Base-by-base conservation (phyloP, 2,113 vertebrate species). In the Spea bombifrons region DNA sequence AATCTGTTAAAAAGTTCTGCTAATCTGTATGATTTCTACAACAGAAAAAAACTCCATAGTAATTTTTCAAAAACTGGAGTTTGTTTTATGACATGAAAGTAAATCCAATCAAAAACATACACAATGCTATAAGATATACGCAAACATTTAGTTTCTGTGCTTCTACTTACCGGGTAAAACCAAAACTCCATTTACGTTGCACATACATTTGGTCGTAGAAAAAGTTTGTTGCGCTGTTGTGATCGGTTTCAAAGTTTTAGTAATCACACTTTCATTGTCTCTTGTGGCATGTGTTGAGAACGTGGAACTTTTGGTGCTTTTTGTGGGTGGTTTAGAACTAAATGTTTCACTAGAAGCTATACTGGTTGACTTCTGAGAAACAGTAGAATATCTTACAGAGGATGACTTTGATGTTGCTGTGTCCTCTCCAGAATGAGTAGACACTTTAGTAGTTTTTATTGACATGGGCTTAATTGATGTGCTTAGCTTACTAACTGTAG, bases 131-230 rank as follows among this genome's bases (percentile, higher is more conserved):
- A 8, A 8, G 7, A 4, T 65, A 65, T 7, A 30, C 16, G 17
- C 63, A n/a, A 7, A 65, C 63, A 7, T 8, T 1, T 7, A 17
- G 8, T 30, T 15, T 63, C 5, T 12, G 61, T 64, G 30, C n/a
- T 30, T 30, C 8, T 16, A 70, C 66, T 15, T 61, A 76, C 75
- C 75, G 61, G 75, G 45, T 13, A 53, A 10, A 30, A 76, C 8
- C 45, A 76, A 49, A 43, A 43, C 46, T 76, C 75, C 66, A 4
- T 76, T 76, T 45, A 76, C 44, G 69, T 76, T 76, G 45, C 75
- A 69, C 15, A 69, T 76, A n/a, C 66, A 76, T 16, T 45, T 44
- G 9, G 53, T 16, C 17, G 66, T 76, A 48, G 61, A 70, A 76
- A 76, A 69, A 5, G 75, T 59, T 69, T 76, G 13, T n/a, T 66